Evolutionary conservation across 2,797 vertebrate genomes (phyloP), one percentile per base, ranked within the genome.

Genomic region (Mormyrops boulengeri): DNA sequence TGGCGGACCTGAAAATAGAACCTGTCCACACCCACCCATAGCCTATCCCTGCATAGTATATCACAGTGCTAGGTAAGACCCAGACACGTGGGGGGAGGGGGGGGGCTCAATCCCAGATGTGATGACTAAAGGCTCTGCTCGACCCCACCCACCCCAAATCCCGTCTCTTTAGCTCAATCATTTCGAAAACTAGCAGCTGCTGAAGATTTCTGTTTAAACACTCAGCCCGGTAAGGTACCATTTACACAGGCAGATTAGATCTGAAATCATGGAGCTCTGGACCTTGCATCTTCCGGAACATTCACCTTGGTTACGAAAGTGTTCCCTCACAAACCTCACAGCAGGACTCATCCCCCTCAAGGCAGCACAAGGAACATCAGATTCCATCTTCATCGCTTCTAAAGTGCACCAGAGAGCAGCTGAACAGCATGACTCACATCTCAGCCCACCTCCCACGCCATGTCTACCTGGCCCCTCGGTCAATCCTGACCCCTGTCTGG

Each of bases 201-300:
- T 52, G n/a, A 30, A 85, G 82, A 17, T 50, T 50, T 80, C 17
- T 60, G 47, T 44, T 73, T 6, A 17, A 73, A 34, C 30, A 12
- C 12, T 73, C 30, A 5, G 11, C 30, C 30, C 57, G 7, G 57
- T 62, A 62, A 62, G n/a, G 9, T 62, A 62, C 57, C 57, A 62
- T 26, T 9, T 62, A 62, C 22, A 11, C 22, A 11, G 60, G 60
- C 30, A 38, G 34, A 41, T 41, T 34, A 38, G 30, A 41, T 41
- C 34, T 77, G 69, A 77, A 38, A 41, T 47, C 77, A 9, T 47
- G 77, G 41, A 47, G 3, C 41, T 44, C 77, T 82, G 69, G 69
- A 77, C 69, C 73, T 80, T 41, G 73, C 41, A 47, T 82, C 77
- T 82, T 82, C 77, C 77, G 77, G 77, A 82, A 82, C 77, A 47